These are phyloP conservation scores for Spea bombifrons DNA, from an alignment of 2,113 vertebrate genomes.

Conservation along the genomic window DNA sequence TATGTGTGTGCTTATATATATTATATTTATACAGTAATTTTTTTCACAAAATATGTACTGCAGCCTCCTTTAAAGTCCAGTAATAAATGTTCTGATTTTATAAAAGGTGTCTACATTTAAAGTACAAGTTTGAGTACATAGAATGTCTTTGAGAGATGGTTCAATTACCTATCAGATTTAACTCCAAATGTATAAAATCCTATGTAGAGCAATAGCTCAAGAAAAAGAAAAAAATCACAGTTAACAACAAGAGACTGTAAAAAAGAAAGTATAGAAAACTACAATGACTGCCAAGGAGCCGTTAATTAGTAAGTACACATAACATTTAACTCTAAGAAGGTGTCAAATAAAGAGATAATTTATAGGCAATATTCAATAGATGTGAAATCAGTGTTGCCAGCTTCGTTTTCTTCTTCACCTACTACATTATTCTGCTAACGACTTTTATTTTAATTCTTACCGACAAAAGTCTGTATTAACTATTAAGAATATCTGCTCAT, in stretches of 20 bases:
- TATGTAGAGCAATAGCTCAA: no score
- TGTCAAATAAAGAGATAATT: constrained; percentile 61
- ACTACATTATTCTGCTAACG: constrained; percentile 65
- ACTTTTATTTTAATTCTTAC: constrained; percentile 63
- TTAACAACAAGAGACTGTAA: not conserved
- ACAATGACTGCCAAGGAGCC: not conserved
- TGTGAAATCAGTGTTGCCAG: constrained; percentile 54
- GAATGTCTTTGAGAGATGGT: no score
- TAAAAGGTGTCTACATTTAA: no score
- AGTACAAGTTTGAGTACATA: no score
- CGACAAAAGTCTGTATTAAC: constrained; percentile 63
- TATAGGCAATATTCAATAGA: constrained; percentile 56
- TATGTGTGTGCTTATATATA: no score
- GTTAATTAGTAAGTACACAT: not conserved
- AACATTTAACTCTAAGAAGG: not conserved
- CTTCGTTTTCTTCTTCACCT: constrained; percentile 55
- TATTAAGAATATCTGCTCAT: constrained; percentile 69
- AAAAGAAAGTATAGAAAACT: not conserved
- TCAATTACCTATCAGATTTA: no score
- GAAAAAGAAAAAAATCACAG: no score
- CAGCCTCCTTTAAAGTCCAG: no score
- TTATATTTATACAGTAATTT: no score
- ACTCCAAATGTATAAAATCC: no score
- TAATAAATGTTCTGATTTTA: no score
- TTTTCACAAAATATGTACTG: no score